A percentile compares a stretch with the other conserved stretches of the same genome.
Evolutionary conservation across 2,888 invertebrate genomes (phyloP).

Genomic region (Mantis religiosa): DNA sequence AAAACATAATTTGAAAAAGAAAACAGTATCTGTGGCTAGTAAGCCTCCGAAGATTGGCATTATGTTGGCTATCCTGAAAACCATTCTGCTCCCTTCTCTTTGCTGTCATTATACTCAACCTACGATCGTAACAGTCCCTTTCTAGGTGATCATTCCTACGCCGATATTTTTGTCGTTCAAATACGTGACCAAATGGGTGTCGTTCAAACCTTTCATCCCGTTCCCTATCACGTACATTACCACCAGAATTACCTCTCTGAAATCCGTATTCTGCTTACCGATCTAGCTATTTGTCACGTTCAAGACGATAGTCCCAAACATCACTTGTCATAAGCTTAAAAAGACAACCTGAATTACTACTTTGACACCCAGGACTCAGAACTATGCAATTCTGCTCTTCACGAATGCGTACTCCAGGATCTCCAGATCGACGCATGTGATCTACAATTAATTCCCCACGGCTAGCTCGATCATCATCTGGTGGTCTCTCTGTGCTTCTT

Average conservation of each 20-base stretch:
- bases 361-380: slow-evolving; percentile 78
- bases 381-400: slow-evolving; percentile 82
- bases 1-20: no score
- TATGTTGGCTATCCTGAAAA: no score
- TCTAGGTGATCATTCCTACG: slow-evolving; percentile 35
- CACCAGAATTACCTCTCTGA: slow-evolving; percentile 31
- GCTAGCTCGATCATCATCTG: slow-evolving; percentile 52
- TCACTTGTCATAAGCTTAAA: no score
- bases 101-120: slow-evolving; percentile 50
- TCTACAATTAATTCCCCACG: slow-evolving; percentile 52
- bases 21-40: no score
- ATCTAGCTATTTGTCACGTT: slow-evolving; percentile 30
- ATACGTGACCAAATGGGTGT: slow-evolving; percentile 59
- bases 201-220: slow-evolving; percentile 45
- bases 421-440: slow-evolving; percentile 57
- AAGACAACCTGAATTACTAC: slow-evolving; percentile 83
- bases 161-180: slow-evolving; percentile 37
- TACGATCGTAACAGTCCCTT: slow-evolving; percentile 48
- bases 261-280: slow-evolving; percentile 3
- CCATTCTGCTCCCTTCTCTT: slow-evolving; percentile 86
- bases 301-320: slow-evolving; percentile 50
- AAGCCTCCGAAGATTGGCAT: no score
- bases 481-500: slow-evolving; percentile 60
- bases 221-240: slow-evolving; percentile 31
- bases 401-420: slow-evolving; percentile 71